Percentiles rank a stretch among this genome's conserved stretches.
These are phyloP conservation scores for Urechis unicinctus DNA, from an alignment of 2,888 invertebrate species.

Conservation along the genomic window DNA sequence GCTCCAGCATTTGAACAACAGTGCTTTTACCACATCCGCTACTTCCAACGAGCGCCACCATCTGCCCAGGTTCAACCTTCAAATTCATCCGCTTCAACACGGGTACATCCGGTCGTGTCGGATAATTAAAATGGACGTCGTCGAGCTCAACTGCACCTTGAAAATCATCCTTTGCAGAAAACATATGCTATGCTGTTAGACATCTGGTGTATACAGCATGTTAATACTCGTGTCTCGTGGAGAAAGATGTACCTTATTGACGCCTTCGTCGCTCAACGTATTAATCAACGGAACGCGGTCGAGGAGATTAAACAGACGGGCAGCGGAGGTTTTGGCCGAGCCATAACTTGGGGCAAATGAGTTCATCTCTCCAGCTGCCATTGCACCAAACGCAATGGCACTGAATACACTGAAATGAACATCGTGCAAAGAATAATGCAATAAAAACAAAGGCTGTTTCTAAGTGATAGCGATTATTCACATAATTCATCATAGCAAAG, in stretches of 20 bases:
- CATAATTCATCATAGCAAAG: no score
- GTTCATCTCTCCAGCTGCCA: conserved; percentile 26
- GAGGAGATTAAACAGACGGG: conserved; percentile 24
- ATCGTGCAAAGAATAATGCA: no score
- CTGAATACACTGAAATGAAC: conserved; percentile 52
- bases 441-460: no score
- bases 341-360: conserved; percentile 26
- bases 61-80: conserved; percentile 45
- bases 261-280: neutral
- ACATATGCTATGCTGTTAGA: neutral
- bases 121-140: conserved; percentile 34
- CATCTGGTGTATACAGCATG: no score
- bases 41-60: conserved; percentile 44
- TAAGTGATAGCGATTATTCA: no score
- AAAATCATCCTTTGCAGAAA: conserved; percentile 5
- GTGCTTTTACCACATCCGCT: conserved; percentile 50
- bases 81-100: conserved; percentile 46
- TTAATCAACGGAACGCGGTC: conserved; percentile 26
- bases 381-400: conserved; percentile 54
- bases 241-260: neutral
- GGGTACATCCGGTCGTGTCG: conserved; percentile 36
- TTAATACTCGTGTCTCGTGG: no score
- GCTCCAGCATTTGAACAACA: conserved; percentile 40
- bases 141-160: conserved; percentile 21
- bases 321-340: conserved; percentile 23